Percentiles rank a stretch among this genome's conserved stretches.
Conservation (phyloP, 2,113 vertebrate genomes). For the Tetraodon nigroviridis region DNA sequence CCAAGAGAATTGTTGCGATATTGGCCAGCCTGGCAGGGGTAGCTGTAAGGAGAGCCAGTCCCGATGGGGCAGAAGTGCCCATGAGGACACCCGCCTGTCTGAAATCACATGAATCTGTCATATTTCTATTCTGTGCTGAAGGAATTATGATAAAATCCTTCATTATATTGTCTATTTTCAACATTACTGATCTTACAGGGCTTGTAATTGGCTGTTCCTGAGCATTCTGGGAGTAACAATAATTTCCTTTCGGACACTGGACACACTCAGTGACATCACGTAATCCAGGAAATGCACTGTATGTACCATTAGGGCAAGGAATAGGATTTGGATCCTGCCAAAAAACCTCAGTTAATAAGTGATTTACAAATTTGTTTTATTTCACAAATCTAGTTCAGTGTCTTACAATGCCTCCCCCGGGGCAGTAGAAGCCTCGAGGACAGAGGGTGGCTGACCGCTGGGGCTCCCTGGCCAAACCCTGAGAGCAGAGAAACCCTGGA, state of each 20-base stretch:
- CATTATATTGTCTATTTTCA: background rate
- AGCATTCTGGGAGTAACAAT: constrained; percentile 74
- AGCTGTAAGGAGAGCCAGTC: constrained; percentile 79
- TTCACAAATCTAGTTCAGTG: background rate
- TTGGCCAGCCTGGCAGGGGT: constrained; percentile 77
- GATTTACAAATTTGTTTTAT: background rate
- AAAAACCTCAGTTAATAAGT: background rate
- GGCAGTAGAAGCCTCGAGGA: constrained; percentile 83
- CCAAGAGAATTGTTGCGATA: constrained; percentile 76
- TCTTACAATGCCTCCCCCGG: constrained; percentile 77
- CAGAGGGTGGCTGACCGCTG: constrained; percentile 75
- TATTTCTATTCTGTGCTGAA: background rate
- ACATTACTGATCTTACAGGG: constrained; percentile 71
- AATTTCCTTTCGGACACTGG: constrained; percentile 77
- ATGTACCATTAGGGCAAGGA: constrained; percentile 85
- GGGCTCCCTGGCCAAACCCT: constrained; percentile 77
- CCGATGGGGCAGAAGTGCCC: constrained; percentile 80
- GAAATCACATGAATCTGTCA: constrained; percentile 25
- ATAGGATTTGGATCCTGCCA: constrained; percentile 74
- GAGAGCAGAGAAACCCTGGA: constrained; percentile 80
- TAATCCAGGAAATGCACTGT: constrained; percentile 72
- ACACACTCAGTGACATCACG: constrained; percentile 73
- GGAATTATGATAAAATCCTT: background rate
- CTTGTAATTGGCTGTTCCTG: constrained; percentile 71
- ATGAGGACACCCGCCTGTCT: constrained; percentile 82